Evolutionary conservation across 2,888 invertebrate species (phyloP).

Genomic region (Hetaerina titia): DNA sequence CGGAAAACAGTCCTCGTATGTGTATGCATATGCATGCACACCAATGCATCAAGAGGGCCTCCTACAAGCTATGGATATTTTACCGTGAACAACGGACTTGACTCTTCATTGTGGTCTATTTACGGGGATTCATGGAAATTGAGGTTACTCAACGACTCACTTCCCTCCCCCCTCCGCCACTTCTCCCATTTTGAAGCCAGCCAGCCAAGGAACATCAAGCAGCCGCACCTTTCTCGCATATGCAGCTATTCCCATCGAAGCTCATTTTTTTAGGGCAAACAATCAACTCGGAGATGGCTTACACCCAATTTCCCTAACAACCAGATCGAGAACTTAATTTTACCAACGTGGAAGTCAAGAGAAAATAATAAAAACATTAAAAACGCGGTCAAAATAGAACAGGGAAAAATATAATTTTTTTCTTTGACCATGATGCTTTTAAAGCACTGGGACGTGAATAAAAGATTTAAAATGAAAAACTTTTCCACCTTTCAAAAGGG

Average conservation of each 20-base stretch:
- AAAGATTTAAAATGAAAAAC: background rate
- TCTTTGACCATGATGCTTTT: background rate
- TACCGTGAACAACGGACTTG: background rate
- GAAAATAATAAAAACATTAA: background rate
- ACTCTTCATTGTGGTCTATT: background rate
- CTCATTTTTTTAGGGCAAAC: constrained; percentile 12
- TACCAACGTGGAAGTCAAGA: background rate
- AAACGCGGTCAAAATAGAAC: background rate
- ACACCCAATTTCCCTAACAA: constrained; percentile 33
- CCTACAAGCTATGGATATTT: no score
- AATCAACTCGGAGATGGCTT: constrained; percentile 35
- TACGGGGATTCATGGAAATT: background rate
- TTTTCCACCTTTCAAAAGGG: background rate
- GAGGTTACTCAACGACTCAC: background rate
- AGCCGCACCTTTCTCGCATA: background rate
- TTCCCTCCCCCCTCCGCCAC: background rate
- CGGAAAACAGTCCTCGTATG: no score
- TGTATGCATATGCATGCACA: no score
- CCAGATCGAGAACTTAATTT: constrained; percentile 37
- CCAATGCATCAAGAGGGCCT: no score
- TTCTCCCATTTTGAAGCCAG: background rate
- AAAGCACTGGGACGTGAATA: background rate
- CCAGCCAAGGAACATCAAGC: background rate
- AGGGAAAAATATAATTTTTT: background rate
- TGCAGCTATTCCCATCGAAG: constrained; percentile 14